Evolutionary conservation across 2,888 invertebrate species (phyloP).

Genomic region (Dynastes tityus): DNA sequence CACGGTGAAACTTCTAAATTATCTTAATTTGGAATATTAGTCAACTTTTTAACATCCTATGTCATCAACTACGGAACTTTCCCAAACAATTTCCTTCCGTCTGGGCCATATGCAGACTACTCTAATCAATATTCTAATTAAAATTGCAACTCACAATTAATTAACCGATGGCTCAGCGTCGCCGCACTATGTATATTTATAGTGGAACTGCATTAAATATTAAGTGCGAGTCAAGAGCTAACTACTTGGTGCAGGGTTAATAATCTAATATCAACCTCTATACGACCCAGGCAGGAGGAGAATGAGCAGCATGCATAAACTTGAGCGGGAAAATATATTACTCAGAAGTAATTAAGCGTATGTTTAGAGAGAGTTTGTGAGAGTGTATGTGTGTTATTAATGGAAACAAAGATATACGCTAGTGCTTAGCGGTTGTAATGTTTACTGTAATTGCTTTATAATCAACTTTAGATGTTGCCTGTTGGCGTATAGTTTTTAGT

Average conservation of each 20-base stretch:
- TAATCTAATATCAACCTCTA: constrained; percentile 42
- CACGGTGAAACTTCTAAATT: constrained; percentile 12
- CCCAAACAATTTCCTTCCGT: constrained; percentile 36
- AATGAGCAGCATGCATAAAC: constrained; percentile 31
- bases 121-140: constrained; percentile 39
- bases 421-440: constrained; percentile 42
- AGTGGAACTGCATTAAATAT: constrained; percentile 24
- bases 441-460: constrained; percentile 45
- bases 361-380: constrained; percentile 16
- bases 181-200: constrained; percentile 13
- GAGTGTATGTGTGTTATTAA: constrained; percentile 36
- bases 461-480: constrained; percentile 45
- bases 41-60: constrained; percentile 17
- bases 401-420: constrained; percentile 43
- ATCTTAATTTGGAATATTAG: constrained; percentile 12
- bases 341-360: constrained; percentile 46
- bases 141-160: constrained; percentile 28
- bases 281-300: constrained; percentile 25
- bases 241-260: constrained; percentile 43
- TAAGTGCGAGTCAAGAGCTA: constrained; percentile 35
- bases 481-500: constrained; percentile 39
- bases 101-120: neutral
- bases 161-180: constrained; percentile 18
- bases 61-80: constrained; percentile 25
- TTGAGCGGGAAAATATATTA: constrained; percentile 41